These are phyloP conservation scores for Thunnus thynnus DNA, from an alignment of 2,113 vertebrate species.

Conservation along the genomic window DNA sequence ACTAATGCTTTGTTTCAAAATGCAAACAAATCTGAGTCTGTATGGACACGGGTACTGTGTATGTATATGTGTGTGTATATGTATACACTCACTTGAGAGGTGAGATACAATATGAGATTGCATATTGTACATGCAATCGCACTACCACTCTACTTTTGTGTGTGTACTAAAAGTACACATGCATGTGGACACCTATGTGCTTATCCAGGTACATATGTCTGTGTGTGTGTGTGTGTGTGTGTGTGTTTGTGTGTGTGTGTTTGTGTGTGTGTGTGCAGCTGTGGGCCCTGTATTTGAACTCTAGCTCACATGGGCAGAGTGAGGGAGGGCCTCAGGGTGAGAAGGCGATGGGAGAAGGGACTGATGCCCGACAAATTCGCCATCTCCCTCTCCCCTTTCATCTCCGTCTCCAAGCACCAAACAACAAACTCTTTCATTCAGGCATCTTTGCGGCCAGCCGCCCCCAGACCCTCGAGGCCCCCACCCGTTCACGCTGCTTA, in stretches of 20 bases:
- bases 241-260: slow-evolving; percentile 35
- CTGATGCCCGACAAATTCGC: slow-evolving; percentile 77
- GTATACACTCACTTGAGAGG: too few species aligned
- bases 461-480: slow-evolving; percentile 80
- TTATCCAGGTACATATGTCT: too few species aligned
- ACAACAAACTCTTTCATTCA: slow-evolving; percentile 85
- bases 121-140: too few species aligned
- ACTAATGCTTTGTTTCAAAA: too few species aligned
- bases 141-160: too few species aligned
- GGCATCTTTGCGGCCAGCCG: slow-evolving; percentile 77
- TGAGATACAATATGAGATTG: too few species aligned
- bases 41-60: too few species aligned
- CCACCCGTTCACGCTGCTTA: slow-evolving; percentile 82
- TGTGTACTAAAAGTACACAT: background rate
- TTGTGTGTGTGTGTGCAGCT: slow-evolving; percentile 61
- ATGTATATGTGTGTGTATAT: too few species aligned
- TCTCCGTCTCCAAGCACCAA: slow-evolving; percentile 75
- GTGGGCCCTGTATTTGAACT: slow-evolving; percentile 80
- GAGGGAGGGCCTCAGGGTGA: slow-evolving; percentile 78
- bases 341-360: slow-evolving; percentile 74
- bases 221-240: slow-evolving; percentile 26
- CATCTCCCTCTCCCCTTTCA: slow-evolving; percentile 84
- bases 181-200: too few species aligned
- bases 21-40: too few species aligned
- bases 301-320: slow-evolving; percentile 80